Conservation (phyloP, 92 coral and sea anemone genomes). For the Parazoanthus atlanticus region DNA sequence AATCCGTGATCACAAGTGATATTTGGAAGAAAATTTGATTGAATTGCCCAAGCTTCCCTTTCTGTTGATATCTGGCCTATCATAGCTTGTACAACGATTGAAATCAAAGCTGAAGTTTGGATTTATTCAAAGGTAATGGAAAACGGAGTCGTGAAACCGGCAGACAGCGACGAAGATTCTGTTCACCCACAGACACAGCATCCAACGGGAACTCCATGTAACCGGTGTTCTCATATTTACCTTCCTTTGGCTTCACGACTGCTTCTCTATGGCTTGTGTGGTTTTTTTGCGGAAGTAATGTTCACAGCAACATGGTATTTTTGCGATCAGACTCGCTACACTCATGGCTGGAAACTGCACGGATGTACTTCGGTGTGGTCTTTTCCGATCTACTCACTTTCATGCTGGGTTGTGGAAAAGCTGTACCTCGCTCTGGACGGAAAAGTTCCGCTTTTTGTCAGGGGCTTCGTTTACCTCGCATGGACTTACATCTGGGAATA, state of each 20-base stretch:
- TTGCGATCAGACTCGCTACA: conserved; percentile 80
- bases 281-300: conserved; percentile 93
- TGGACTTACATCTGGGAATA: conserved; percentile 98
- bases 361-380: conserved; percentile 98
- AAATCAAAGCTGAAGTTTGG: not conserved
- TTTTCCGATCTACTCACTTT: conserved; percentile 91
- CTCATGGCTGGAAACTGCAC: conserved; percentile 95
- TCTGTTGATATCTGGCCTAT: not conserved
- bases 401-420: conserved; percentile 75
- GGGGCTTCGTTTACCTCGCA: conserved; percentile 81
- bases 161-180: not conserved
- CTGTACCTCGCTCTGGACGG: conserved; percentile 76
- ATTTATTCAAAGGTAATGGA: not conserved
- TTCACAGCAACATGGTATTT: conserved; percentile 98
- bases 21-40: conserved; percentile 5
- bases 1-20: not conserved
- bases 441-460: conserved; percentile 70
- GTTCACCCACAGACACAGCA: not conserved
- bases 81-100: not conserved
- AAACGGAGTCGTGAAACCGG: not conserved
- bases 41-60: not conserved
- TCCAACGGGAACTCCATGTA: not conserved
- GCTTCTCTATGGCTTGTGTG: conserved; percentile 90
- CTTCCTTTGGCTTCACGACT: conserved; percentile 82
- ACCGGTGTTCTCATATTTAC: conserved; percentile 32